These are phyloP conservation scores for Ceratosolen fusciceps DNA, from an alignment of 1,140 invertebrate species.

Conservation along the genomic window DNA sequence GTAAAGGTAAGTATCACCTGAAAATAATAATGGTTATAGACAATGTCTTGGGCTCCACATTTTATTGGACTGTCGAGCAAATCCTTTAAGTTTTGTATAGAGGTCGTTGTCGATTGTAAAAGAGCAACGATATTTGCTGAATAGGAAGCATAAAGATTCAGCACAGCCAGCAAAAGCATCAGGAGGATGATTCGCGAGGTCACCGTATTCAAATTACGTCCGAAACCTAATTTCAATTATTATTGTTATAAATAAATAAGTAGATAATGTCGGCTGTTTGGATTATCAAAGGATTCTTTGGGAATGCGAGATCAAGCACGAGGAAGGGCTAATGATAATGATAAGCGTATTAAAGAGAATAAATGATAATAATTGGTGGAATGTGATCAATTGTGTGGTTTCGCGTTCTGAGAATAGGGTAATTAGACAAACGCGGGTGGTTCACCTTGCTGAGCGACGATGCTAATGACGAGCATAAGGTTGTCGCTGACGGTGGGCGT, in stretches of 20 bases:
- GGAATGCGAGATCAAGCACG: no score
- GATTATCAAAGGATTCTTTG: no score
- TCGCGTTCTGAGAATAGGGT: background rate
- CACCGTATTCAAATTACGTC: constrained; percentile 39
- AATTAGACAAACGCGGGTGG: background rate
- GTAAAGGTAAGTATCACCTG: constrained; percentile 65
- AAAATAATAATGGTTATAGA: constrained; percentile 77
- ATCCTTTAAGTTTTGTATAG: constrained; percentile 73
- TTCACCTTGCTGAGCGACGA: constrained; percentile 61
- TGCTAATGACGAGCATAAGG: constrained; percentile 59
- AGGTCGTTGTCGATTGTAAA: constrained; percentile 74
- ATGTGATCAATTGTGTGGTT: background rate
- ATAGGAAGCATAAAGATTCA: constrained; percentile 73
- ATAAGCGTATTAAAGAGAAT: no score
- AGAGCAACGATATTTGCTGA: constrained; percentile 76
- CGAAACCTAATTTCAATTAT: constrained; percentile 53
- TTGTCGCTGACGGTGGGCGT: constrained; percentile 57
- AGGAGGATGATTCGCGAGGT: constrained; percentile 50
- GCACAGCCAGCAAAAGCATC: constrained; percentile 49
- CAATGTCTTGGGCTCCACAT: constrained; percentile 74
- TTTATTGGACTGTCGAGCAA: constrained; percentile 74
- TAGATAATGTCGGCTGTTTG: no score
- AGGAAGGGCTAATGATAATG: no score
- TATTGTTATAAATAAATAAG: no score
- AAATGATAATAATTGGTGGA: no score